Evolutionary conservation across 2,888 invertebrate genomes (phyloP), one percentile per base, ranked within the genome.

Genomic region (Melolontha melolontha): DNA sequence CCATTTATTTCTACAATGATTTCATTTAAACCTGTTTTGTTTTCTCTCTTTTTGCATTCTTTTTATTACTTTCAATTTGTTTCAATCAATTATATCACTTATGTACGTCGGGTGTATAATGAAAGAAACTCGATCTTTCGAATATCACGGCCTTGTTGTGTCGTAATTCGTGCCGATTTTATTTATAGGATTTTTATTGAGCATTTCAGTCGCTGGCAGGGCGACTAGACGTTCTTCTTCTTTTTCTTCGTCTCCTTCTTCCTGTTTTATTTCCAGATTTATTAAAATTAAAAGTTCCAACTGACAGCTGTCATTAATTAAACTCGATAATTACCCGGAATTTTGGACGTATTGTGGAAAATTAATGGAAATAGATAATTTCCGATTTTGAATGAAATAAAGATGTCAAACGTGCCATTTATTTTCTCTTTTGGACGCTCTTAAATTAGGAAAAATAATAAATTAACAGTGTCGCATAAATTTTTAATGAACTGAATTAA

Each of bases 281-380:
- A 52, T 52, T 52, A 52, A 52, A 34, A 52, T 52, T 52, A 29
- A 29, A 52, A 52, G 14, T 52, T 52, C 14, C 29, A n/a, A 52
- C 51, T 29, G 51, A 34, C 51, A 52, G 51, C 51, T 52, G 51
- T 52, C 51, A 34, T 52, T 52, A 52, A 52, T 52, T 52, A 52
- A 52, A 34, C 51, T 29, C 29, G 34, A 52, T 52, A 52, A 52
- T 52, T 52, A 52, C 12, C 10, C 51, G 29, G 12, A 34, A 6
- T 29, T 52, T 34, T 29, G 1, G 51, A 27, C 51, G 27, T 52
- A 52, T 52, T 29, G 51, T 12, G 10, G 51, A 29, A 52, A 52
- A 52, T 52, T 52, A 52, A 52, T 52, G 51, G 34, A 14, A 52
- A 34, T 52, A 34, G 27, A 29, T 52, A 52, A 52, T 52, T 52